phyloP scores from a whole-genome alignment of 1,140 invertebrate genomes.

The Zophobas atratus region DNA sequence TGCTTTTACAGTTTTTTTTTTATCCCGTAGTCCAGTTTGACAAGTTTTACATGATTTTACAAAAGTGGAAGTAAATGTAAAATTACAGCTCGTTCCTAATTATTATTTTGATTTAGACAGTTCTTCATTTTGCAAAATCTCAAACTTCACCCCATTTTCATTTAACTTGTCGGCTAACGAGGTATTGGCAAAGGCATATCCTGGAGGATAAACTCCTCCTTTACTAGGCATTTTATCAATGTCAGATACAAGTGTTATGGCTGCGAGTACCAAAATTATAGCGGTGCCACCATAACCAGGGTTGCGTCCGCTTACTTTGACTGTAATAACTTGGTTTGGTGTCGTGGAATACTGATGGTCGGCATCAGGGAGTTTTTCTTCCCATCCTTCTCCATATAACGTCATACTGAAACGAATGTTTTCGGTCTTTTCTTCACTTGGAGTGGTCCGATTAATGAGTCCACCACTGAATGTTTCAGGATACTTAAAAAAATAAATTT shows the following conservation, averaged over 20 bases:
- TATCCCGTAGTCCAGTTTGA: too few species aligned
- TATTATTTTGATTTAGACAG: background rate
- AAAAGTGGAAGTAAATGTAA: too few species aligned
- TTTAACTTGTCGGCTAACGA: slow-evolving; percentile 67
- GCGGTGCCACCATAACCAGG: too few species aligned
- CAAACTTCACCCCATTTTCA: slow-evolving; percentile 67
- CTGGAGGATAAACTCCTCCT: slow-evolving; percentile 60
- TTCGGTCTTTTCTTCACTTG: slow-evolving; percentile 76
- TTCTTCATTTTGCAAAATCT: slow-evolving; percentile 47
- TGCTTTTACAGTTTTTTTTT: too few species aligned
- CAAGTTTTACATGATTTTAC: too few species aligned
- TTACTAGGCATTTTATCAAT: slow-evolving; percentile 60
- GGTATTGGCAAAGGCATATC: slow-evolving; percentile 76
- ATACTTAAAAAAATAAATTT: slow-evolving; percentile 51
- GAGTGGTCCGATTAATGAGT: slow-evolving; percentile 77
- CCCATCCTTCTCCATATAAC: slow-evolving; percentile 86
- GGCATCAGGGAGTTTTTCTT: slow-evolving; percentile 74
- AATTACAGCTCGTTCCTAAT: too few species aligned
- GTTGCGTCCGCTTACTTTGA: too few species aligned
- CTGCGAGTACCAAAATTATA: too few species aligned
- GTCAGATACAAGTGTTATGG: slow-evolving; percentile 28
- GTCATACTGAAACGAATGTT: slow-evolving; percentile 77
- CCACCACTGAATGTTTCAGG: slow-evolving; percentile 84
- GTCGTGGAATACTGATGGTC: slow-evolving; percentile 66
- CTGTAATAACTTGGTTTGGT: too few species aligned